Conservation (phyloP, 1,140 invertebrate species). For the Heliconius eleuchia region DNA sequence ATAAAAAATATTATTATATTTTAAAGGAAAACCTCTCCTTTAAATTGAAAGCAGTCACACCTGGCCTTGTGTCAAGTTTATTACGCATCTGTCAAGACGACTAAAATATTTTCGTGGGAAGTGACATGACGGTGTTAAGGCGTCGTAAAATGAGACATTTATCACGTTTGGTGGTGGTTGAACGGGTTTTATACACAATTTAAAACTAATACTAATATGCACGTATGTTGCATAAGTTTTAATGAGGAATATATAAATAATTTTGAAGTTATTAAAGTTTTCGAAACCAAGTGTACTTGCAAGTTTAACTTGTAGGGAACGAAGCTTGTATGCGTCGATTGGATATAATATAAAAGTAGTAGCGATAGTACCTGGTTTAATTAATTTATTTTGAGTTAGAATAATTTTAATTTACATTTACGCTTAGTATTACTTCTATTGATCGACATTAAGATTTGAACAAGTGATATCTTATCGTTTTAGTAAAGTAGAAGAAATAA, state of each 20-base stretch:
- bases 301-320: not conserved
- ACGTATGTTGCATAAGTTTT: not conserved
- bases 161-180: constrained; percentile 57
- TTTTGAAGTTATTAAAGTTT: not conserved
- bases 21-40: not conserved
- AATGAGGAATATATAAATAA: not conserved
- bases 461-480: no score
- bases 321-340: not conserved
- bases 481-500: no score
- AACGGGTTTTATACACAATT: not conserved
- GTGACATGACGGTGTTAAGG: constrained; percentile 45
- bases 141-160: constrained; percentile 58
- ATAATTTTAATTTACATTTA: no score
- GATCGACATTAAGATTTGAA: no score
- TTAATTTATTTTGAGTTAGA: not conserved
- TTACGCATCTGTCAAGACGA: constrained; percentile 45
- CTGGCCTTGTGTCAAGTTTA: constrained; percentile 50
- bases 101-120: constrained; percentile 48
- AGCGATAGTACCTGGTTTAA: not conserved
- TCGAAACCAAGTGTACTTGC: not conserved
- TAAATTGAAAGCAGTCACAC: constrained; percentile 23
- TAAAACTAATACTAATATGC: not conserved
- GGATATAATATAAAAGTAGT: not conserved
- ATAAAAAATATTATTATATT: not conserved
- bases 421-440: no score